phyloP scores from a whole-genome alignment of 1,140 invertebrate genomes.

The Globodera rostochiensis region DNA sequence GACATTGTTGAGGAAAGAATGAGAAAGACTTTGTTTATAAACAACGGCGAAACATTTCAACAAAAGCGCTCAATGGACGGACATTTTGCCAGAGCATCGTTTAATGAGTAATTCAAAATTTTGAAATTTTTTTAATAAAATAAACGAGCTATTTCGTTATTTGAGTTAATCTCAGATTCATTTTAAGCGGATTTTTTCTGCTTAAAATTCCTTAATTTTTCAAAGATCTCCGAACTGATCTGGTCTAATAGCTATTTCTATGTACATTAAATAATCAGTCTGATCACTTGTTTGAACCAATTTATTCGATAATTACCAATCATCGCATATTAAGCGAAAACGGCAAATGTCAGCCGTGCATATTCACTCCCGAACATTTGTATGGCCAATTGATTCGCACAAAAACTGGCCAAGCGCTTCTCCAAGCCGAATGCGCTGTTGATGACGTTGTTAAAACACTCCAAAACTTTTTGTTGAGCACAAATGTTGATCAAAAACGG shows the following conservation, averaged over 20 bases:
- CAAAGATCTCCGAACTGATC: too few relatives aligned
- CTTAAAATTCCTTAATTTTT: too few relatives aligned
- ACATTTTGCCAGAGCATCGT: slow-evolving; percentile 21
- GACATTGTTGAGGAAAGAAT: slow-evolving; percentile 22
- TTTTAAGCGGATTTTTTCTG: too few relatives aligned
- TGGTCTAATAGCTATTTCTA: too few relatives aligned
- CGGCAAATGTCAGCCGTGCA: neutral
- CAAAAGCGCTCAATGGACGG: slow-evolving; percentile 18
- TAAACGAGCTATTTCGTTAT: too few relatives aligned
- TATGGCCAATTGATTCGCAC: slow-evolving; percentile 21
- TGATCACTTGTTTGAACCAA: too few relatives aligned
- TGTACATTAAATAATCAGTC: too few relatives aligned
- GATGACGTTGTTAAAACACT: slow-evolving; percentile 2
- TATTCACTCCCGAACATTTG: slow-evolving; percentile 17
- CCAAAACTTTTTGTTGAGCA: slow-evolving; percentile 1
- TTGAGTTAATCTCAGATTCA: too few relatives aligned
- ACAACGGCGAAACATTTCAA: slow-evolving; percentile 13
- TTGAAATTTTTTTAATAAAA: too few relatives aligned
- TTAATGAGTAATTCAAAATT: neutral
- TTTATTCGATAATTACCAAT: too few relatives aligned
- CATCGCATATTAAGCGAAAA: neutral
- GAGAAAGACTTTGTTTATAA: slow-evolving; percentile 3
- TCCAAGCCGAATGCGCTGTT: neutral
- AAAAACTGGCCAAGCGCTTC: slow-evolving; percentile 4
- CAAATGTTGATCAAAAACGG: neutral